Conservation (phyloP, 2,888 invertebrate species). For the Gonocerus acuteangulatus region DNA sequence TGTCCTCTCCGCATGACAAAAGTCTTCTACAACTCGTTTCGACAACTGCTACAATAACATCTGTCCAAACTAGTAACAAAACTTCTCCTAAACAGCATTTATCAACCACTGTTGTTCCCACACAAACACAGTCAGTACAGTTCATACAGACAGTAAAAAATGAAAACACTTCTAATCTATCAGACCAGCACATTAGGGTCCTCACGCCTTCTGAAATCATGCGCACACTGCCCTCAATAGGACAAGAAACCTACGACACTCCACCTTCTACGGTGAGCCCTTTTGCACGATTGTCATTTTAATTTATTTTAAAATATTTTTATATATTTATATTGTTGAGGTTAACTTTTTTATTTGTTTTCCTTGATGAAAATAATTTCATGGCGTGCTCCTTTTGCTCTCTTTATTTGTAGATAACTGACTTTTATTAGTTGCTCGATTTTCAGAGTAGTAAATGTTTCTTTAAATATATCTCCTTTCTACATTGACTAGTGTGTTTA, state of each 20-base stretch:
- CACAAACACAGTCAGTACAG: constrained; percentile 28
- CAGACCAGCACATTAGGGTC: constrained; percentile 78
- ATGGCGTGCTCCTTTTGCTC: constrained; percentile 30
- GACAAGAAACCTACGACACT: constrained; percentile 57
- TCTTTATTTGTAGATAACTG: constrained; percentile 19
- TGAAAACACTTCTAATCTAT: constrained; percentile 42
- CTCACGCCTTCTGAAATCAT: constrained; percentile 84
- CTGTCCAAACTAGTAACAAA: constrained; percentile 35
- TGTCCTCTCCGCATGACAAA: constrained; percentile 37
- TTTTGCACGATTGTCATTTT: constrained; percentile 37
- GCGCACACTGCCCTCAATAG: constrained; percentile 80
- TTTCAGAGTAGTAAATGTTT: constrained; percentile 21
- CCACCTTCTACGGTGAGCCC: constrained; percentile 44
- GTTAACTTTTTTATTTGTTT: constrained; percentile 20
- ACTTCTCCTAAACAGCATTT: constrained; percentile 28
- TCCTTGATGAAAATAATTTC: constrained; percentile 14
- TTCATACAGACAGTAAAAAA: constrained; percentile 35
- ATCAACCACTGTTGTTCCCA: neutral
- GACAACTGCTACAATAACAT: constrained; percentile 33
- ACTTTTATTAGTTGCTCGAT: constrained; percentile 22
- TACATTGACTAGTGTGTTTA: constrained; percentile 1
- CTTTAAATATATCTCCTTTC: neutral
- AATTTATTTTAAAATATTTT: constrained; percentile 35
- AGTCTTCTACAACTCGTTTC: constrained; percentile 36
- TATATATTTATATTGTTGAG: constrained; percentile 18